Base-by-base conservation (phyloP, 2,888 invertebrate genomes). In the Monopis laevigella region DNA sequence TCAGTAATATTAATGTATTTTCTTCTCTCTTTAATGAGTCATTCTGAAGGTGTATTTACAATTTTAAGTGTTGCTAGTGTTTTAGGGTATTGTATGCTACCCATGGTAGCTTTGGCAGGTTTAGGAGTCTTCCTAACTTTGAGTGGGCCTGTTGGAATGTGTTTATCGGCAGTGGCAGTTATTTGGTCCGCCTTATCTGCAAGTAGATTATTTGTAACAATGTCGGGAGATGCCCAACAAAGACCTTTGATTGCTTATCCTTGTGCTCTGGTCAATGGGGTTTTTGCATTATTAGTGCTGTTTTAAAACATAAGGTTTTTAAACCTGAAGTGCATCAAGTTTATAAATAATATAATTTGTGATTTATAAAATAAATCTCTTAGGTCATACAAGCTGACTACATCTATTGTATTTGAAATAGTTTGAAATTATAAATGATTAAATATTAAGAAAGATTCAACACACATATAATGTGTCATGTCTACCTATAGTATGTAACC, bases 171-270 rank as follows among this genome's bases (percentile, higher is more conserved):
- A 2, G 47, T 89, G 27, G 87, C 89, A 27, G 90, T 94, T 0
- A 64, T 90, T 34, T 96, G 96, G 96, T 94, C 96, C 47, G 90
- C 93, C 49, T 65, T 92, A n/a, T 93, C 96, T 3, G 93, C 96
- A 1, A 94, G 96, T 19, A 88, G 96, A 65, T 82, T 97, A 17
- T 96, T 97, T 83, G 92, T 93, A 27, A 91, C 93, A 0, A 93
- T 96, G 71, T 88, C 96, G 11, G 88, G 89, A 34, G 93, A 96
- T 82, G 85, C 89, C 47, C 89, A 92, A 53, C 95, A 94, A 62
- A 89, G 93, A 54, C 87, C 90, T 10, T 70, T 95, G 1, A 89
- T 94, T 52, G 96, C 95, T 26, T 97, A 97, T 69, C 97, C 97
- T 1, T 96, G 96, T 81, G 88, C 91, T 44, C 83, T 97, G 47